Evolutionary conservation across 2,888 invertebrate species (phyloP), one percentile per base, ranked within the genome.

Genomic region (Watsonalla cultraria): DNA sequence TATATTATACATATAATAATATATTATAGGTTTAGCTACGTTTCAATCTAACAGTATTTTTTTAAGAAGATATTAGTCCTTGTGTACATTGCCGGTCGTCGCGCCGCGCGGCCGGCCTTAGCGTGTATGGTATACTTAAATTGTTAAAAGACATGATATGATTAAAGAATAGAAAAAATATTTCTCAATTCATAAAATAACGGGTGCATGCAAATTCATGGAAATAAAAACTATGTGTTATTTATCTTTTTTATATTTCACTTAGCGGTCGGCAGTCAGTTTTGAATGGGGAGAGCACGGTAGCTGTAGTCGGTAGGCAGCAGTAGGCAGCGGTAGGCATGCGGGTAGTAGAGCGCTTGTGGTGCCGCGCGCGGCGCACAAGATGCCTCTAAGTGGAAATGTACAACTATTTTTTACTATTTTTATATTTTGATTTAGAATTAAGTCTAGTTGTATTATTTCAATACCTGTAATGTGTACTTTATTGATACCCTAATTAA

Each of bases 21-120:
- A 76, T 80, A 79, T 74, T 77, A 83, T 90, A 90, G 90, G 83
- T 78, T 86, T 89, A 90, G 90, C 88, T 87, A 87, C 84, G 82
- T 90, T 90, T 90, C 90, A 89, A 90, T 90, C 90, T 90, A 90
- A 90, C 90, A 90, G 90, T 90, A 90, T 90, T 90, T 90, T 90
- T 90, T 89, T 90, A 90, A 90, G 86, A 90, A 90, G 90, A 90
- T 90, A 90, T 90, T 90, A 90, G 90, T 86, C 87, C 88, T 88
- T 75, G 86, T 88, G 90, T 90, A 90, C 82, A 89, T 87, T 80
- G 80, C 80, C 80, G 85, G 86, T 65, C 76, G 83, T 78, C 78
- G 83, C 79, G 59, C 72, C 78, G 80, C 79, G 81, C 76, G 81
- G 65, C 83, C 78, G 84, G 82, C 72, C 78, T 81, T 89, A 89